Conservation (phyloP, 2,113 vertebrate species). For the Nannobrachium achirus region DNA sequence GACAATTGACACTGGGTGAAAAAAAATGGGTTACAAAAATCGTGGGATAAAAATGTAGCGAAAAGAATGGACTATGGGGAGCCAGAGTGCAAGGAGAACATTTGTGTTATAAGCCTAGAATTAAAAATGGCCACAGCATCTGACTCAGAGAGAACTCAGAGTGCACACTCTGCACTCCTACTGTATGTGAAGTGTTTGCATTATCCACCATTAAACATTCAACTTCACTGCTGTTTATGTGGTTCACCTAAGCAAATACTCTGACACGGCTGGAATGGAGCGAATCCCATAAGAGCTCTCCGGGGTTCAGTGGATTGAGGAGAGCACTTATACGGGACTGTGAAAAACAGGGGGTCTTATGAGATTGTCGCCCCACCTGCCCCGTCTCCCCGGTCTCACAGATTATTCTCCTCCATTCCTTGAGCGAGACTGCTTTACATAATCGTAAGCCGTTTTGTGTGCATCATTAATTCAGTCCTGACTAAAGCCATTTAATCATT, state of each 20-base stretch:
- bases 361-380: slow-evolving; percentile 45
- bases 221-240: slow-evolving; percentile 37
- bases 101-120: too few relatives aligned
- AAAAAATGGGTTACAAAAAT: too few relatives aligned
- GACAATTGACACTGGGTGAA: too few relatives aligned
- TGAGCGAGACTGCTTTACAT: slow-evolving; percentile 62
- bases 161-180: too few relatives aligned
- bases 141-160: too few relatives aligned
- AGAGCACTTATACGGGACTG: slow-evolving; percentile 37
- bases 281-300: slow-evolving; percentile 15
- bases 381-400: slow-evolving; percentile 36
- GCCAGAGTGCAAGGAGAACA: too few relatives aligned
- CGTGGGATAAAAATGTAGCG: too few relatives aligned
- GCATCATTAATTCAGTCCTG: slow-evolving; percentile 71
- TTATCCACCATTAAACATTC: background rate
- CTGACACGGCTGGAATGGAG: background rate
- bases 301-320: slow-evolving; percentile 10
- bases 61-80: too few relatives aligned
- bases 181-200: too few relatives aligned
- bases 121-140: too few relatives aligned
- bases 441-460: slow-evolving; percentile 67
- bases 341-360: slow-evolving; percentile 38
- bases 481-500: slow-evolving; percentile 67
- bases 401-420: slow-evolving; percentile 47
- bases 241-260: slow-evolving; percentile 23